These are phyloP conservation scores for Drosophila paramelanica DNA, from an alignment of 2,888 invertebrate species.

Conservation along the genomic window DNA sequence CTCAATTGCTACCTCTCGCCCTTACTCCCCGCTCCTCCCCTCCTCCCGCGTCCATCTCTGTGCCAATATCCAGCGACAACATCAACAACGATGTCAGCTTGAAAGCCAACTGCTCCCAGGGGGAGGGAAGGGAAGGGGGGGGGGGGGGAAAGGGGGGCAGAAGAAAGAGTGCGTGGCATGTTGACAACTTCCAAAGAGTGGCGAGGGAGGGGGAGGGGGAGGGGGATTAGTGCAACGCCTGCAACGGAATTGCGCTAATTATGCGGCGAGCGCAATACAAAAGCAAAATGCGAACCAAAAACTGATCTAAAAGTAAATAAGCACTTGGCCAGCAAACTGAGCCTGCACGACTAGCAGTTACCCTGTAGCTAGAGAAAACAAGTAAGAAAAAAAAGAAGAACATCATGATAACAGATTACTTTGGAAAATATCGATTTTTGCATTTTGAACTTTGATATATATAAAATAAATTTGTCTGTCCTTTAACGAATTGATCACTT, in stretches of 20 bases:
- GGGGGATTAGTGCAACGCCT: conserved; percentile 21
- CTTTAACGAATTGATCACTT: too few species aligned
- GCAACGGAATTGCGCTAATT: conserved; percentile 64
- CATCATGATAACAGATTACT: not conserved
- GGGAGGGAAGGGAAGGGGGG: not conserved
- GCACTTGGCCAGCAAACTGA: not conserved
- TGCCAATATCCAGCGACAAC: conserved; percentile 33
- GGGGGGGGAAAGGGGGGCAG: not conserved
- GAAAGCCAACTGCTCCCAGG: conserved; percentile 36
- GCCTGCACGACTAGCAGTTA: conserved; percentile 4
- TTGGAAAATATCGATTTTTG: too few species aligned
- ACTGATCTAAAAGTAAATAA: conserved; percentile 29
- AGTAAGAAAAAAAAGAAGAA: not conserved
- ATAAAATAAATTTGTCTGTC: too few species aligned
- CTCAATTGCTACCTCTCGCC: conserved; percentile 47
- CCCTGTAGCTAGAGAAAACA: conserved; percentile 1
- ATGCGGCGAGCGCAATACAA: conserved; percentile 48
- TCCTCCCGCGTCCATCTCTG: conserved; percentile 5
- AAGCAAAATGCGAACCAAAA: conserved; percentile 15
- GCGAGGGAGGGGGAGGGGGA: not conserved
- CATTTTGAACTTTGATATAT: too few species aligned
- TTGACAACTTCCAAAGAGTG: conserved; percentile 9
- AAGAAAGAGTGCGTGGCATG: not conserved
- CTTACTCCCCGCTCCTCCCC: not conserved
- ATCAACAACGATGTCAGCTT: conserved; percentile 41